These are phyloP conservation scores for Pediacus dermestoides DNA, from an alignment of 2,888 invertebrate genomes.

Conservation along the genomic window DNA sequence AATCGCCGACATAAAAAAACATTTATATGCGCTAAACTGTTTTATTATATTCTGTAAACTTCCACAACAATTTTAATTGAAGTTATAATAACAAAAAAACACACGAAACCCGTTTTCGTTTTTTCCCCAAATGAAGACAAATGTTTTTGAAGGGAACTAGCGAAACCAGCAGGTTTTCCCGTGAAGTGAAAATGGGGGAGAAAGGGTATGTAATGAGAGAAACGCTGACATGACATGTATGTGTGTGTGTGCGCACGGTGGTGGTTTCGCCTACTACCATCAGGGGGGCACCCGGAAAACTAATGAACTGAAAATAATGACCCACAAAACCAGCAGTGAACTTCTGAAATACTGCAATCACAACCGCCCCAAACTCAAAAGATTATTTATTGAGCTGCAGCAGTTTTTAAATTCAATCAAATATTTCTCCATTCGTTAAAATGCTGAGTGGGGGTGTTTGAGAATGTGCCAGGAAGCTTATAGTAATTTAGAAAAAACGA, in stretches of 20 bases:
- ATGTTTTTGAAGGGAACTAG: background rate
- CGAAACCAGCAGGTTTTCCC: constrained; percentile 1
- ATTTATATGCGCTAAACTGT: too few species aligned
- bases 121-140: constrained; percentile 9
- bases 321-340: constrained; percentile 12
- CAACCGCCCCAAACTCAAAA: too few species aligned
- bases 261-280: background rate
- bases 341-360: too few species aligned
- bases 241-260: constrained; percentile 9
- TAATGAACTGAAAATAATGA: constrained; percentile 25
- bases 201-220: constrained; percentile 27
- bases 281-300: constrained; percentile 10
- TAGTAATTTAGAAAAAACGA: too few species aligned
- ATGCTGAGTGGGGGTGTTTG: too few species aligned
- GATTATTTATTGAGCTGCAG: too few species aligned
- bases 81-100: constrained; percentile 25
- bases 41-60: too few species aligned
- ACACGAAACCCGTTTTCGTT: constrained; percentile 2
- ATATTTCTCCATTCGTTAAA: too few species aligned
- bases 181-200: background rate
- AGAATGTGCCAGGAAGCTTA: too few species aligned
- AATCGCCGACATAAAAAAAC: too few species aligned
- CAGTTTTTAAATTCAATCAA: too few species aligned
- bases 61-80: constrained; percentile 24
- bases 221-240: constrained; percentile 32